A percentile compares a stretch with the other conserved stretches of the same genome.
Evolutionary conservation across 2,888 invertebrate genomes (phyloP).

Genomic region (Rambutsinella grinnellia): DNA sequence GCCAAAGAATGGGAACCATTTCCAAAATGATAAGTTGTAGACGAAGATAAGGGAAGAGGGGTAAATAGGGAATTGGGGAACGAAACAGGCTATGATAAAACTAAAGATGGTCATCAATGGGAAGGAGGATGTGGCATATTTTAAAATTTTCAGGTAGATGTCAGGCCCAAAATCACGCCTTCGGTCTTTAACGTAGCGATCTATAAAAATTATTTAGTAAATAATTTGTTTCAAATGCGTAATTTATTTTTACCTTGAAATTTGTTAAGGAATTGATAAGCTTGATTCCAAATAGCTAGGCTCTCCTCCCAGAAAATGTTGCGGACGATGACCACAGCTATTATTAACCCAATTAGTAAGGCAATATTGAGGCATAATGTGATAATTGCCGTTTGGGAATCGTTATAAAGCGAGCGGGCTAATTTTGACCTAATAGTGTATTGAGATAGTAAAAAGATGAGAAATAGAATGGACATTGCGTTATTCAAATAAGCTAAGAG

Average conservation of each 20-base stretch:
- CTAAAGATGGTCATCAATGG: background rate
- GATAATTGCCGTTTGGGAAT: too few species aligned
- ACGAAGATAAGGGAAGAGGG: background rate
- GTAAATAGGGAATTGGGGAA: constrained; percentile 2
- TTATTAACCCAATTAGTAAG: too few species aligned
- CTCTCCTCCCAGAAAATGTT: background rate
- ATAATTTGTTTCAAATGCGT: too few species aligned
- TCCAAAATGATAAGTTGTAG: constrained; percentile 12
- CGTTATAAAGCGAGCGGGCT: too few species aligned
- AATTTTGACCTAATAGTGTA: too few species aligned
- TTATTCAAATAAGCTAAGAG: background rate
- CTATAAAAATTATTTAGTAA: too few species aligned
- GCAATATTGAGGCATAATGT: too few species aligned
- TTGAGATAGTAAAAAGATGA: constrained; percentile 1
- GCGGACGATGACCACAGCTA: too few species aligned
- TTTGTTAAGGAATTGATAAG: background rate
- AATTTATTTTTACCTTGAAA: constrained; percentile 14
- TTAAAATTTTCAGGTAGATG: background rate
- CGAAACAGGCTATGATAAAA: background rate
- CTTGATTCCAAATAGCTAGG: constrained; percentile 12
- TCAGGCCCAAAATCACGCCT: background rate
- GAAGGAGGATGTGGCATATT: background rate
- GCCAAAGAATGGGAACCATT: constrained; percentile 17
- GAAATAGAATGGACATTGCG: background rate
- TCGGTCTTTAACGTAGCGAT: background rate